Conservation (phyloP, 2,888 invertebrate genomes). For the Leptothorax acervorum region DNA sequence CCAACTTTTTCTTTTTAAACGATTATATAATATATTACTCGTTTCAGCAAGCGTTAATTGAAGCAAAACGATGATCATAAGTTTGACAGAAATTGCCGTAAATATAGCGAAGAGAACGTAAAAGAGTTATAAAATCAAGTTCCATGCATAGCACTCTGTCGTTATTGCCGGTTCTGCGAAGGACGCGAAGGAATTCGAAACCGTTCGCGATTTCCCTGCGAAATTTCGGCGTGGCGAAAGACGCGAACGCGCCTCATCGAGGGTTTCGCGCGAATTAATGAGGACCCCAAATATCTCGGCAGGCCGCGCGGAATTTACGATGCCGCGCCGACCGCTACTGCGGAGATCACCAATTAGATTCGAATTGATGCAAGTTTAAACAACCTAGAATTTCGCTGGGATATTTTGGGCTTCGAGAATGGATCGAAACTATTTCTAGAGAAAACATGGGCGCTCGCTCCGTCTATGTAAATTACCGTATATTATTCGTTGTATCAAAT, state of each 20-base stretch:
- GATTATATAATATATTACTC: not conserved
- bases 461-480: not conserved
- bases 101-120: not conserved
- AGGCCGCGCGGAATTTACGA: conserved; percentile 73
- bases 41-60: not conserved
- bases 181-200: conserved; percentile 61
- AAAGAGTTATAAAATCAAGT: not conserved
- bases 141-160: not conserved
- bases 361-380: conserved; percentile 71
- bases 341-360: conserved; percentile 73
- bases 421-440: conserved; percentile 5
- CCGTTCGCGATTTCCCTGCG: conserved; percentile 68
- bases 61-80: not conserved
- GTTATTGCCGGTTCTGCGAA: conserved; percentile 39
- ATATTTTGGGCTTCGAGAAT: conserved; percentile 56
- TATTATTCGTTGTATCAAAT: not conserved
- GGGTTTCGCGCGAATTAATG: conserved; percentile 81
- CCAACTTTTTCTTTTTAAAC: not conserved
- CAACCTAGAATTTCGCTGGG: conserved; percentile 55
- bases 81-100: not conserved
- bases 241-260: conserved; percentile 64
- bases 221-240: conserved; percentile 74
- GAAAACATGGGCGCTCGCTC: not conserved
- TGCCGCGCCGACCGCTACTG: conserved; percentile 56
- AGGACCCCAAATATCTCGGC: conserved; percentile 79